Conservation (phyloP, 2,797 vertebrate species). For the Cossypha caffra region DNA sequence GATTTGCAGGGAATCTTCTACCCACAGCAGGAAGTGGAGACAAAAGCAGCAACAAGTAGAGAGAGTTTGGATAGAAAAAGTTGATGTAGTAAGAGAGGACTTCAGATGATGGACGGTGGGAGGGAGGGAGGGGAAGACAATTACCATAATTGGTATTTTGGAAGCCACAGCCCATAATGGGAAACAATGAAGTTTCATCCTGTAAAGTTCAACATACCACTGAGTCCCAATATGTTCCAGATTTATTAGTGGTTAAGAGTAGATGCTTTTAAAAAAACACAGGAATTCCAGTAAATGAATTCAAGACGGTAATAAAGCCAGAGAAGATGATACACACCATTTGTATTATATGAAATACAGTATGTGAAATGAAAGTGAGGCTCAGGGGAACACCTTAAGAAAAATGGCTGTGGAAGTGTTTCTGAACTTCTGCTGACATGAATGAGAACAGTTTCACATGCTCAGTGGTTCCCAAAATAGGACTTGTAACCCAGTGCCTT, state of each 20-base stretch:
- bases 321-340: background rate
- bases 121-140: background rate
- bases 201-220: background rate
- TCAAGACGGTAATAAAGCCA: background rate
- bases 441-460: background rate
- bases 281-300: slow-evolving; percentile 28
- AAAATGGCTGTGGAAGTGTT: background rate
- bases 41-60: background rate
- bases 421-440: background rate
- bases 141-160: background rate
- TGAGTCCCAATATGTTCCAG: background rate
- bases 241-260: slow-evolving; percentile 12
- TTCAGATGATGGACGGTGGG: background rate
- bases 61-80: background rate
- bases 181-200: slow-evolving; percentile 18
- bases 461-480: background rate
- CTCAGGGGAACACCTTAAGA: background rate
- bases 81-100: background rate
- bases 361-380: background rate
- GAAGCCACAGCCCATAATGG: background rate
- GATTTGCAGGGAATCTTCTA: background rate
- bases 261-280: background rate
- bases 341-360: background rate
- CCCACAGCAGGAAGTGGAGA: background rate
- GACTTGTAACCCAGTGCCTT: background rate